These are phyloP conservation scores for Carapus acus DNA, from an alignment of 2,797 vertebrate genomes.

Conservation along the genomic window DNA sequence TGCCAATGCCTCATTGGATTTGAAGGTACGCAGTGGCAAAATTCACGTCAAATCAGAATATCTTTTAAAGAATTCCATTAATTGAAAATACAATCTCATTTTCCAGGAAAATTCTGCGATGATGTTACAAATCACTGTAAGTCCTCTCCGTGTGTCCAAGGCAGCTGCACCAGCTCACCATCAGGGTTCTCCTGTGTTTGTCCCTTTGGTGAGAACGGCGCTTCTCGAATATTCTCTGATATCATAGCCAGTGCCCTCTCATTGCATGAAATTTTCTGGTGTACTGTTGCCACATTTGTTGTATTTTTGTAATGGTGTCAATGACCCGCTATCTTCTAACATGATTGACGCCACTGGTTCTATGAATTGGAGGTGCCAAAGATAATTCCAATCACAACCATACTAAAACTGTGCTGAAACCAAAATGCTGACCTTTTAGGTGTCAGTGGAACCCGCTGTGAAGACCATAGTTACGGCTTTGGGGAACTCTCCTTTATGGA, in stretches of 20 bases:
- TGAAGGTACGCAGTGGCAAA: conserved; percentile 64
- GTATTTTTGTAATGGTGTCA: too few relatives aligned
- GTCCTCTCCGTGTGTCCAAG: conserved; percentile 66
- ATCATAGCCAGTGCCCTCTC: too few relatives aligned
- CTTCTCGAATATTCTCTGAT: too few relatives aligned
- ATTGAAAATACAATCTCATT: too few relatives aligned
- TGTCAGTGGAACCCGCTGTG: conserved; percentile 66
- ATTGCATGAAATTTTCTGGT: too few relatives aligned
- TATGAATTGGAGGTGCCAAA: too few relatives aligned
- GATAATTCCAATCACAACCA: too few relatives aligned
- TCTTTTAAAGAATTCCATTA: too few relatives aligned
- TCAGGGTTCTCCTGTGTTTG: conserved; percentile 71
- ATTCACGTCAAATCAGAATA: too few relatives aligned
- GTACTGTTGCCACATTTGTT: too few relatives aligned
- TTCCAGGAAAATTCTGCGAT: conserved; percentile 67
- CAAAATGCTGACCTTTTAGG: conserved; percentile 46
- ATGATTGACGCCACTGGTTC: too few relatives aligned
- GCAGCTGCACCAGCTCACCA: conserved; percentile 63
- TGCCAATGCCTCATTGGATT: conserved; percentile 69
- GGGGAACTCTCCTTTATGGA: conserved; percentile 75
- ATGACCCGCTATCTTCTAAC: too few relatives aligned
- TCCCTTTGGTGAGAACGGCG: conserved; percentile 68
- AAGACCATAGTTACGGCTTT: conserved; percentile 73
- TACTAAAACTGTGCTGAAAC: not conserved
- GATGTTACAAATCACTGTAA: conserved; percentile 63